Percentiles rank a stretch among this genome's conserved stretches.
Evolutionary conservation across 2,113 vertebrate species (phyloP).

Genomic region (Pteropus alecto): DNA sequence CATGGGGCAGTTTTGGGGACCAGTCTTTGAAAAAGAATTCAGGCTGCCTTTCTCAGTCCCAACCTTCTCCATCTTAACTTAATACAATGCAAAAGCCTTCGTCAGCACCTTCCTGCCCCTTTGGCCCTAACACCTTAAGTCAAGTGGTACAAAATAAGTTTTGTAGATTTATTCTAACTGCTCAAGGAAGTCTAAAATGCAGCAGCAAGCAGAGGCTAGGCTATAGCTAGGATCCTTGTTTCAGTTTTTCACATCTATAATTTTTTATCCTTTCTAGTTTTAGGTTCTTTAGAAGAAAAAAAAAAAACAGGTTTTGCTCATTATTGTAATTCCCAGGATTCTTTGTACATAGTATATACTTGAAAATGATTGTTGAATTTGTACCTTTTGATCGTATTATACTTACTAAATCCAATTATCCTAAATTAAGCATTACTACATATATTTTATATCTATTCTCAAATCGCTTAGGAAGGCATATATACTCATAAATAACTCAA

Average conservation of each 20-base stretch:
- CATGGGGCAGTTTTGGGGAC: not conserved
- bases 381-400: not conserved
- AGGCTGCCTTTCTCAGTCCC: not conserved
- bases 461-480: not conserved
- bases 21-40: not conserved
- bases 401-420: not conserved
- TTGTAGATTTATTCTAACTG: not conserved
- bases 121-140: not conserved
- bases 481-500: constrained; percentile 19
- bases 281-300: not conserved
- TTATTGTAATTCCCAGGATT: not conserved
- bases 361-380: not conserved
- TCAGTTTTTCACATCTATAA: not conserved
- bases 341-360: not conserved
- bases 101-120: accelerated
- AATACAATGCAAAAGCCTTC: no score
- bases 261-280: not conserved
- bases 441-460: not conserved
- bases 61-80: not conserved
- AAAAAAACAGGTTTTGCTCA: not conserved
- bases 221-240: not conserved
- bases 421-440: not conserved
- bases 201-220: not conserved
- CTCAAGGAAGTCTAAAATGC: not conserved
- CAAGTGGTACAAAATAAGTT: not conserved